Evolutionary conservation across 2,888 invertebrate genomes (phyloP), one percentile per base, ranked within the genome.

Genomic region (Cryptophagus acutangulus): DNA sequence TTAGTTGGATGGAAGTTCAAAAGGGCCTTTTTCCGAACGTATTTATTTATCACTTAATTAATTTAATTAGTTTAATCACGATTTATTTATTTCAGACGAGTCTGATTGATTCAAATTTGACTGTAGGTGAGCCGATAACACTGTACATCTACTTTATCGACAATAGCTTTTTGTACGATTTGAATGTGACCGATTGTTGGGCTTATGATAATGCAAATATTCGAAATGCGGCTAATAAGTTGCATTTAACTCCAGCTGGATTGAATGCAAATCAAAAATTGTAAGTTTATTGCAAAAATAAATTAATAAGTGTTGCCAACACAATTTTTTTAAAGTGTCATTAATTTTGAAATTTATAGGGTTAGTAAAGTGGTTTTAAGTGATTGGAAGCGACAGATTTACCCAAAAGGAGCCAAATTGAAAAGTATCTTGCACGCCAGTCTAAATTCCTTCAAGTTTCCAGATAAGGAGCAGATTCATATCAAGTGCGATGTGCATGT

Each of bases 1-100:
- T 84, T 54, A 83, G 82, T 66, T 85, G 84, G 83, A 84, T 85
- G 84, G 84, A 84, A 51, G 82, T 84, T 43, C 81, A 81, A 54
- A 74, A 74, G 50, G 84, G 84, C 57, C 71, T 74, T 49, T 84
- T 78, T 63, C 85, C 85, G 16, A 78, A 81, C 52, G 81, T 81
- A 61, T 72, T 71, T 62, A 38, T 20, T n/a, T n/a, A n/a, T n/a
- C n/a, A n/a, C n/a, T n/a, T n/a, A n/a, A n/a, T n/a, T 12, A 28
- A 5, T 29, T 17, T 12, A 18, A 9, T 16, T 9, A 13, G n/a
- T 36, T 3, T 3, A 1, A n/a, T n/a, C n/a, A n/a, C 33, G 25
- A 13, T 10, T 5, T 2, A 10, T 17, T 30, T 14, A 17, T 24
- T 24, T 37, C 12, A 31, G 16, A 31, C 16, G 5, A 31, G 3